A percentile compares a stretch with the other conserved stretches of the same genome.
These are phyloP conservation scores for Pangasius sanitwongsei DNA, from an alignment of 2,797 vertebrate genomes.

Conservation along the genomic window DNA sequence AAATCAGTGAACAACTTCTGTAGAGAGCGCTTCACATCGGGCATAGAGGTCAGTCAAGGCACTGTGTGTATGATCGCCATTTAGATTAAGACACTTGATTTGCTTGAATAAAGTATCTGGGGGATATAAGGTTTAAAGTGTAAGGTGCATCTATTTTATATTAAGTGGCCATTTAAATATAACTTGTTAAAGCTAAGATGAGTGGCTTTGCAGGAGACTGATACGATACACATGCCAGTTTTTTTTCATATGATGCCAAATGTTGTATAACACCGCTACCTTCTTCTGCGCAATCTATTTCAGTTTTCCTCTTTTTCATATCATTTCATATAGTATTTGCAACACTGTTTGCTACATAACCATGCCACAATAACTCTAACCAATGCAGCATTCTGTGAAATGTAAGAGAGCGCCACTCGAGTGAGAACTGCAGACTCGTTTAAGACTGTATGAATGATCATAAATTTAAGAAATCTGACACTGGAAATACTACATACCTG, in stretches of 20 bases:
- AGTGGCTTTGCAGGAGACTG: neutral
- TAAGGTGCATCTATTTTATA: neutral
- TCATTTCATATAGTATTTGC: neutral
- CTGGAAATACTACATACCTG: slow-evolving; percentile 1
- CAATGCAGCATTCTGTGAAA: neutral
- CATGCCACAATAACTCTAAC: neutral
- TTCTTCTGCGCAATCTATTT: neutral
- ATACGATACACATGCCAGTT: neutral
- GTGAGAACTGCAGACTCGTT: neutral
- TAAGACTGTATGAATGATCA: neutral
- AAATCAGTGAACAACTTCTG: slow-evolving; percentile 1
- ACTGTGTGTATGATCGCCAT: neutral
- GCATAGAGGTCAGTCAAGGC: neutral
- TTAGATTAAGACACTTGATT: neutral
- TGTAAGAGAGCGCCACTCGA: neutral
- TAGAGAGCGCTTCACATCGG: neutral
- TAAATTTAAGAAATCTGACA: neutral
- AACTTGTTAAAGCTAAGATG: neutral
- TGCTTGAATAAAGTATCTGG: neutral
- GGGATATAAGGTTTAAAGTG: neutral
- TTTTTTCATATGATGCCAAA: neutral
- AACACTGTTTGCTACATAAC: neutral
- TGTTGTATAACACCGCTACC: neutral
- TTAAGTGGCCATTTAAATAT: neutral
- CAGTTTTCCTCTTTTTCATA: neutral